Evolutionary conservation across 1,140 invertebrate genomes (phyloP).

Genomic region (Papilio machaon): DNA sequence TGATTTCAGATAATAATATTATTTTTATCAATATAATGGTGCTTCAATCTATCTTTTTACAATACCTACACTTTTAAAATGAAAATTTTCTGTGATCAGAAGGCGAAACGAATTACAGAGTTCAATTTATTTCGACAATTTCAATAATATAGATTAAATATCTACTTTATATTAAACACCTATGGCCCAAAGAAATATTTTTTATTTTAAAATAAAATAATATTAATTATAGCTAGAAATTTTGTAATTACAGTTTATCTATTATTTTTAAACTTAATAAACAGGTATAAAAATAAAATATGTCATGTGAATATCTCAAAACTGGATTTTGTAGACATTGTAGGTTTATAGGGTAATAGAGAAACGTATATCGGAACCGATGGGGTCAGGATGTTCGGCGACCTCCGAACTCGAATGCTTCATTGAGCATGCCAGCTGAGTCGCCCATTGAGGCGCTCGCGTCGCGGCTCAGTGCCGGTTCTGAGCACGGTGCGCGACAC

Average conservation of each 20-base stretch:
- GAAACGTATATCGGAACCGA: constrained; percentile 65
- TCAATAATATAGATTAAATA: too few species aligned
- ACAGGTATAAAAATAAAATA: not conserved
- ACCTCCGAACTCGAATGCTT: constrained; percentile 77
- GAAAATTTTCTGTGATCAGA: not conserved
- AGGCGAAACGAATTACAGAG: not conserved
- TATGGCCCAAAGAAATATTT: not conserved
- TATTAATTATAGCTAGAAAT: too few species aligned
- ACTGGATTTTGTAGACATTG: constrained; percentile 39
- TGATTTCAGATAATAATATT: constrained; percentile 1
- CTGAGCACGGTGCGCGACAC: constrained; percentile 75
- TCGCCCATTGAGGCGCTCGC: constrained; percentile 68
- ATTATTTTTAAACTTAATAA: not conserved
- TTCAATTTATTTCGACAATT: not conserved
- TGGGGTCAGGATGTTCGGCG: constrained; percentile 69
- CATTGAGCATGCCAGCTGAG: constrained; percentile 78
- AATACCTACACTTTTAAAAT: not conserved
- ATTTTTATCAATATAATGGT: not conserved
- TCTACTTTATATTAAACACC: not conserved
- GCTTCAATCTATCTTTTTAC: not conserved
- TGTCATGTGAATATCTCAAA: constrained; percentile 8
- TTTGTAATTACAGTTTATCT: not conserved
- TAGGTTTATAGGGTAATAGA: constrained; percentile 72
- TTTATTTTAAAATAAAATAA: not conserved
- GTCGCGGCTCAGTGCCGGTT: constrained; percentile 70